Conservation (phyloP, 2,888 invertebrate genomes). For the Cryptus viduatorius region DNA sequence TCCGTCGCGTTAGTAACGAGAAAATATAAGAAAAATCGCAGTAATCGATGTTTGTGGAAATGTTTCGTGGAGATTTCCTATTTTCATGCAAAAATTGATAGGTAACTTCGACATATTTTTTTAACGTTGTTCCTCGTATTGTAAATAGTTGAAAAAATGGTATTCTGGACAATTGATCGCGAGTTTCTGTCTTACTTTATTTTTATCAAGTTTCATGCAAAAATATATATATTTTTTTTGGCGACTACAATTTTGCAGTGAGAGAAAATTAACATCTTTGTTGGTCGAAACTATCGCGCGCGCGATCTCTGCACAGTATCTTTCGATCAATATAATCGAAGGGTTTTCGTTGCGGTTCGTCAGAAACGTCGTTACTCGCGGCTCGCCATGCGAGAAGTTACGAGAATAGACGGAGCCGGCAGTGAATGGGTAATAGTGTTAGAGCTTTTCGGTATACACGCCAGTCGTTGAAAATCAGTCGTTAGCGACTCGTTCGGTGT, state of each 20-base stretch:
- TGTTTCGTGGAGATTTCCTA: no score
- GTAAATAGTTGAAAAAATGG: no score
- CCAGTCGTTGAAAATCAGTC: constrained; percentile 49
- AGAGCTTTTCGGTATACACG: constrained; percentile 11
- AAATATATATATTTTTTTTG: no score
- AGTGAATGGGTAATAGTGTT: background rate
- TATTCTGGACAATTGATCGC: no score
- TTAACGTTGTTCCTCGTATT: no score
- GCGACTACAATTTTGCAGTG: background rate
- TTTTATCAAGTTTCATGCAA: no score
- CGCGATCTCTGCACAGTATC: constrained; percentile 1
- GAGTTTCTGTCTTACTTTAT: no score
- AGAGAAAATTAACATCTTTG: background rate
- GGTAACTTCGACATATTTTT: no score
- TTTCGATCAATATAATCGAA: constrained; percentile 46
- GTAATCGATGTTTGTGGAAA: no score
- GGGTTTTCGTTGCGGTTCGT: constrained; percentile 61
- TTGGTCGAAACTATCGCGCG: background rate
- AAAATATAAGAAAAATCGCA: no score
- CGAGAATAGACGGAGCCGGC: constrained; percentile 55
- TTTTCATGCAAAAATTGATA: no score
- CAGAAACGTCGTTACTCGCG: constrained; percentile 36
- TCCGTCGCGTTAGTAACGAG: no score
- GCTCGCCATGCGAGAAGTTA: constrained; percentile 11
- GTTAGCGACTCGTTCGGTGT: constrained; percentile 25